Conservation (phyloP, 2,888 invertebrate species). For the Ecdyonurus torrentis region DNA sequence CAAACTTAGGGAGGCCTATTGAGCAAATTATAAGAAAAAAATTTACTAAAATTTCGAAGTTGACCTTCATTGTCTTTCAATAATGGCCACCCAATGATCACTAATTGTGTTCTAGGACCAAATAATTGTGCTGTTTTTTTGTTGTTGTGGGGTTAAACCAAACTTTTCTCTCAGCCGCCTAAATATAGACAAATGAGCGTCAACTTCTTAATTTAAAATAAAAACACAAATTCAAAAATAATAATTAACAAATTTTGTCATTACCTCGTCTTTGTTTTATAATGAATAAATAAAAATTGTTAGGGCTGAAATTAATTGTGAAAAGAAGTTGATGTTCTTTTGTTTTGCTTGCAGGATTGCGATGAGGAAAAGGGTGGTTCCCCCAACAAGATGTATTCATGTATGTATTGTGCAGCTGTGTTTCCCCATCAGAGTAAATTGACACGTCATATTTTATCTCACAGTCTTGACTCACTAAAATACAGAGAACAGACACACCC, state of each 20-base stretch:
- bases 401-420: slow-evolving; percentile 78
- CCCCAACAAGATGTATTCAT: slow-evolving; percentile 43
- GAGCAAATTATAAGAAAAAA: neutral
- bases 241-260: neutral
- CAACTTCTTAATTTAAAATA: slow-evolving; percentile 48
- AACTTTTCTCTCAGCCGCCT: neutral
- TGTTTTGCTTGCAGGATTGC: slow-evolving; percentile 71
- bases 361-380: slow-evolving; percentile 50
- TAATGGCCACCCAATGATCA: slow-evolving; percentile 18
- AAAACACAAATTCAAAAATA: slow-evolving; percentile 4
- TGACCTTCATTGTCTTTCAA: slow-evolving; percentile 86
- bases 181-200: slow-evolving; percentile 48
- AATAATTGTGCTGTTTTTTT: no score
- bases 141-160: neutral
- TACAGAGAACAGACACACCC: slow-evolving; percentile 55
- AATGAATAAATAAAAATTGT: neutral
- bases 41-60: slow-evolving; percentile 45
- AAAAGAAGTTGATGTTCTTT: slow-evolving; percentile 76
- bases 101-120: neutral
- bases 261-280: neutral
- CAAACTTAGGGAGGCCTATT: neutral
- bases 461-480: slow-evolving; percentile 74
- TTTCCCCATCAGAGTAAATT: slow-evolving; percentile 84
- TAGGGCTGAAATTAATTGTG: slow-evolving; percentile 23
- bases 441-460: slow-evolving; percentile 75